Evolutionary conservation across 37 sponge, comb jelly and placozoan genomes (phyloP).

Genomic region (Ianthella basta): DNA sequence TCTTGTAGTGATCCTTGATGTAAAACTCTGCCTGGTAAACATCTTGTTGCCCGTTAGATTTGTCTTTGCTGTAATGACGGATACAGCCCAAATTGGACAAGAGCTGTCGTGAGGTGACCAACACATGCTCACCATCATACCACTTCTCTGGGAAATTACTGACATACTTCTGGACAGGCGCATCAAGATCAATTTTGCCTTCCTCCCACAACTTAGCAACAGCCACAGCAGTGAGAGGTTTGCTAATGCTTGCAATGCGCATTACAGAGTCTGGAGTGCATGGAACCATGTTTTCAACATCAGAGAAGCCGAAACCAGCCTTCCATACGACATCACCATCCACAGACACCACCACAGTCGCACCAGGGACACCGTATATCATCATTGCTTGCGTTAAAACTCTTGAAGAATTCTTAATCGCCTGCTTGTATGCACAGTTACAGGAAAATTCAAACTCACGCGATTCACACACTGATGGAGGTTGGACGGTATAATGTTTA

Average conservation of each 20-base stretch:
- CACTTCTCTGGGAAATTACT: conserved; percentile 73
- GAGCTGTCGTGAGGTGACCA: conserved; percentile 49
- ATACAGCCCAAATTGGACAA: conserved; percentile 81
- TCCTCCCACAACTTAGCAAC: conserved; percentile 72
- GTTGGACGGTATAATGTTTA: too few relatives aligned
- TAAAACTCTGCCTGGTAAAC: conserved; percentile 51
- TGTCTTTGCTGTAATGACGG: conserved; percentile 66
- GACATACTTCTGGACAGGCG: conserved; percentile 78
- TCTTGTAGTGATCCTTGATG: conserved; percentile 55
- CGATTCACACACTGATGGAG: too few relatives aligned
- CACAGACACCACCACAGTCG: conserved; percentile 56
- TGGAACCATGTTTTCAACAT: conserved; percentile 72
- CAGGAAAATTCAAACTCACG: too few relatives aligned
- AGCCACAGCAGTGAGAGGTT: conserved; percentile 78
- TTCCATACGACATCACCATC: conserved; percentile 74
- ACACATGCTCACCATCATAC: conserved; percentile 59
- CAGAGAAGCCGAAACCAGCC: conserved; percentile 74
- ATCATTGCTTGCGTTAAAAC: conserved; percentile 41
- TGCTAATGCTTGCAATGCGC: conserved; percentile 95
- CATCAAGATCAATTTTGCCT: conserved; percentile 82
- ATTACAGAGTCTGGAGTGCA: conserved; percentile 65
- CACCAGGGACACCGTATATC: conserved; percentile 75
- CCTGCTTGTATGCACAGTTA: not conserved
- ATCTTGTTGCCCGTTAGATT: not conserved
- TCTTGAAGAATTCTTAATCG: not conserved